Evolutionary conservation across 2,113 vertebrate genomes (phyloP).

Genomic region (Clarias gariepinus): DNA sequence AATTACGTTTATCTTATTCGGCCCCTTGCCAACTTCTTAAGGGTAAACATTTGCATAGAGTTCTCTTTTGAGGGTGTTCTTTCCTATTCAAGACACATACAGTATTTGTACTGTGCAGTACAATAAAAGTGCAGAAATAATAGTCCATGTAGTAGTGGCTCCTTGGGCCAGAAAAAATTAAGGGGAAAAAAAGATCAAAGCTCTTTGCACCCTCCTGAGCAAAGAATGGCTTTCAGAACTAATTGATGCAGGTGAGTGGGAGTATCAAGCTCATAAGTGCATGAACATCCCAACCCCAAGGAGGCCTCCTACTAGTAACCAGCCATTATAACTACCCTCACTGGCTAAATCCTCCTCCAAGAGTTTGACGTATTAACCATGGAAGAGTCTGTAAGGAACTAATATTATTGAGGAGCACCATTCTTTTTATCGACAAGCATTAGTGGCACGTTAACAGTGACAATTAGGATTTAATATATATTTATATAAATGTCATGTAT

Average conservation of each 20-base stretch:
- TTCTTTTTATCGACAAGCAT: not conserved
- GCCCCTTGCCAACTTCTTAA: not conserved
- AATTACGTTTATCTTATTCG: not conserved
- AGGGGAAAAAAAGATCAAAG: slow-evolving; percentile 57
- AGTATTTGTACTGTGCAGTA: not conserved
- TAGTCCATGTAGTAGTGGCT: not conserved
- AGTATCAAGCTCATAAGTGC: slow-evolving; percentile 50
- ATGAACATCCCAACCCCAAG: slow-evolving; percentile 13
- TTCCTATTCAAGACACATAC: not conserved
- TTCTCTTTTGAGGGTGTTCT: not conserved
- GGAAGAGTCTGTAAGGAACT: not conserved
- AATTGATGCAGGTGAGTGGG: slow-evolving; percentile 67
- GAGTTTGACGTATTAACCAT: not conserved
- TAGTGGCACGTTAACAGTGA: not conserved
- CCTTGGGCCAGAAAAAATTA: not conserved
- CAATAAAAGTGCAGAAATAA: not conserved
- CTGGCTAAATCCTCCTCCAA: not conserved
- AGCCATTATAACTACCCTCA: not conserved
- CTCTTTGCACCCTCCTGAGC: slow-evolving; percentile 45
- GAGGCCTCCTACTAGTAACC: slow-evolving; percentile 45
- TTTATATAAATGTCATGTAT: no score
- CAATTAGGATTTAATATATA: not conserved
- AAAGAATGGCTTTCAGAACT: slow-evolving; percentile 53
- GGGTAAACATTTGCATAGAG: not conserved
- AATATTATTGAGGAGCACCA: not conserved